A percentile compares a stretch with the other conserved stretches of the same genome.
Conservation (phyloP, 2,113 vertebrate species). For the Apteryx owenii region DNA sequence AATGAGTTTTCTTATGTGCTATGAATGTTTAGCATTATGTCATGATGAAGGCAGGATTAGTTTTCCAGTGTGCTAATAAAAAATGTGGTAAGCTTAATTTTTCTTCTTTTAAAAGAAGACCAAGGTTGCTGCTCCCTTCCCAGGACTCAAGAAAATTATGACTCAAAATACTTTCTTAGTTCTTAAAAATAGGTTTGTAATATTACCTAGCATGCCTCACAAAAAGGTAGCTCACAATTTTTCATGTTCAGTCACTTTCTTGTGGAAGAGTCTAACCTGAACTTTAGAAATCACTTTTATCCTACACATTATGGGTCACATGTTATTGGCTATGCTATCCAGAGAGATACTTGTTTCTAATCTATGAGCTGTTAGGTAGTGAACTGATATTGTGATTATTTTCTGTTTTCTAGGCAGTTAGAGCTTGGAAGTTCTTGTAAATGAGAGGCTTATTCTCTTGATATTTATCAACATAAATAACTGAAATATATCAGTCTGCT, state of each 20-base stretch:
- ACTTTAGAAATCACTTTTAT: neutral
- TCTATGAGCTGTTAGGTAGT: neutral
- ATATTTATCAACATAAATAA: constrained; percentile 40
- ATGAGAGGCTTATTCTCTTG: constrained; percentile 10
- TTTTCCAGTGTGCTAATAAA: neutral
- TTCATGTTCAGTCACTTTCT: neutral
- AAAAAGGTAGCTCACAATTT: neutral
- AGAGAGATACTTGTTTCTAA: neutral
- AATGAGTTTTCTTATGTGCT: neutral
- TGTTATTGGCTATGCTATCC: neutral
- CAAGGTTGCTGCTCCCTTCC: neutral
- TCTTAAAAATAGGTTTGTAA: neutral
- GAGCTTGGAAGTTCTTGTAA: constrained; percentile 16
- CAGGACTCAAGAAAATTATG: neutral
- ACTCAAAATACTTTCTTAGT: neutral
- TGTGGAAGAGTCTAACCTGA: neutral
- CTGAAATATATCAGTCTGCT: constrained; percentile 21
- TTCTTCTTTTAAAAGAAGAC: neutral
- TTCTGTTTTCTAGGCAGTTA: constrained; percentile 13
- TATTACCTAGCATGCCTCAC: neutral
- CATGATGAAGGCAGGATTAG: neutral
- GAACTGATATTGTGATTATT: neutral
- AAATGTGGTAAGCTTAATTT: neutral
- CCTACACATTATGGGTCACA: neutral
- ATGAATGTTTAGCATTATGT: neutral